Base-by-base conservation (phyloP, 1,140 invertebrate genomes). In the Brachionus plicatilis region DNA sequence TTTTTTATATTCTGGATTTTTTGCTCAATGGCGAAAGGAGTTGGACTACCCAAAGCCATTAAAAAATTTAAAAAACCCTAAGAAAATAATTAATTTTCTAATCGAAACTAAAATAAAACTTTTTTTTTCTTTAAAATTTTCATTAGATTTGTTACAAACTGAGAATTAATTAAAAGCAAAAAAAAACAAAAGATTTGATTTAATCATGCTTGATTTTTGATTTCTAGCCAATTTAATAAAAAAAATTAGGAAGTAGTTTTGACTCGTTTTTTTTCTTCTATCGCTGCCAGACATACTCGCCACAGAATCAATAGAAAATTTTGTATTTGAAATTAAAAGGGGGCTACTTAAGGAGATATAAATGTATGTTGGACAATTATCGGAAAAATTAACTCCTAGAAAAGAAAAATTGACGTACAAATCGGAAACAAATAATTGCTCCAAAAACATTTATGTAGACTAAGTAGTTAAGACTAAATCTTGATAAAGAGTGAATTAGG, bases 401-500 rank as follows among this genome's bases (percentile, higher is more conserved):
- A 20, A 60, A 60, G 53, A 53, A 53, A 50, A 17, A 53, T 53
- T 53, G 47, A 14, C 47, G 47, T n/a, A 53, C 17, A 53, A 53
- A 53, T 53, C 47, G 47, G 53, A 60, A 60, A 60, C 20, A 60
- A 60, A 60, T 60, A 60, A 60, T 60, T 60, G 53, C 53, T 41
- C 33, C 12, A 72, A 72, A 43, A 41, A 41, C 37, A 72, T 72
- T 72, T 72, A 37, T 43, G 33, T 72, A 43, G 41, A 41, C 41
- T 43, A 41, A 43, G 41, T 43, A 72, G 17, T 41, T 41, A n/a
- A 41, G 17, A 33, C 29, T 72, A 43, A 72, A 72, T 72, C 68
- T 72, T 43, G 68, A 72, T 72, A 72, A 43, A 72, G 68, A 72
- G 33, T 72, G 33, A 72, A 72, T 41, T 72, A 41, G 68, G 33